Conservation (phyloP, 2,888 invertebrate genomes). For the Steinernema scapterisci region DNA sequence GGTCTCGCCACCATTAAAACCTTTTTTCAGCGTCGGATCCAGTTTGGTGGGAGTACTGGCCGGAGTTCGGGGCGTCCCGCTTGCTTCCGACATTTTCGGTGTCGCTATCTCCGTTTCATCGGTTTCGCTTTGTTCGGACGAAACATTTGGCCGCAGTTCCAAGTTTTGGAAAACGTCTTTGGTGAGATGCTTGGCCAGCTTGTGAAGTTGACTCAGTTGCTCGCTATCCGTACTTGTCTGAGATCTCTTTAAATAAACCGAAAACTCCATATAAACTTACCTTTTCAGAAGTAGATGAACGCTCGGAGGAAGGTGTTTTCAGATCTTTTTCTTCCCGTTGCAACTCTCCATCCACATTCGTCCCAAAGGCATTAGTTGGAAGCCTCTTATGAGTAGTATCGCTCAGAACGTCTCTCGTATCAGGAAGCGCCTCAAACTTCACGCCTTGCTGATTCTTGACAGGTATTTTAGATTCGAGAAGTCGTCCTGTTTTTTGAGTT, state of each 20-base stretch:
- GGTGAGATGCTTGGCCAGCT: background rate
- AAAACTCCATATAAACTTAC: background rate
- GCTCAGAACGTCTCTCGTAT: background rate
- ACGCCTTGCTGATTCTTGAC: background rate
- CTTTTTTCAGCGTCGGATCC: background rate
- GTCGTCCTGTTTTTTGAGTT: background rate
- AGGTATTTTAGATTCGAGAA: background rate
- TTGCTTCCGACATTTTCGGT: too few species aligned
- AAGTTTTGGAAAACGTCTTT: background rate
- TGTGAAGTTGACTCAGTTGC: background rate
- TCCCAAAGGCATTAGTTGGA: too few species aligned
- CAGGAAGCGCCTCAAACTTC: background rate
- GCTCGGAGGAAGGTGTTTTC: background rate
- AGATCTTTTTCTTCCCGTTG: background rate
- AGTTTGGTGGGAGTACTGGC: background rate
- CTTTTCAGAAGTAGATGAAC: background rate
- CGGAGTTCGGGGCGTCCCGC: background rate
- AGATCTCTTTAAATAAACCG: background rate
- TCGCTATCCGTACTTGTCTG: conserved; percentile 23
- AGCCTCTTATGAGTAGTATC: background rate
- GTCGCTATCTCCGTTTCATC: too few species aligned
- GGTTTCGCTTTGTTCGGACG: too few species aligned
- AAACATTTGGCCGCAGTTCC: too few species aligned
- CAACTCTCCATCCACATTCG: too few species aligned
- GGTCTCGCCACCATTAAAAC: background rate